Percentiles rank a stretch among this genome's conserved stretches.
Evolutionary conservation across 1,140 invertebrate genomes (phyloP).

Genomic region (Dinoponera quadriceps): DNA sequence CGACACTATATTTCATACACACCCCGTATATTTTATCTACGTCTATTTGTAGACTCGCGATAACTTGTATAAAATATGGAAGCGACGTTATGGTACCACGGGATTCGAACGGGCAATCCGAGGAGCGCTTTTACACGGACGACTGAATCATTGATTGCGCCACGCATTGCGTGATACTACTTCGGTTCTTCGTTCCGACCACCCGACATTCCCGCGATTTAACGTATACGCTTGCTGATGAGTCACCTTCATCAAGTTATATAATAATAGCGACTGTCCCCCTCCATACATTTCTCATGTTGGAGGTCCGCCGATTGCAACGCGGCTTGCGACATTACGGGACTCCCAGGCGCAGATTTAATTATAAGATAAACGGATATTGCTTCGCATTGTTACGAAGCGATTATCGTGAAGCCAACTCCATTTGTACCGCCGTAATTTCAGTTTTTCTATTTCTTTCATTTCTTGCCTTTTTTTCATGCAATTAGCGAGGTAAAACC

Average conservation of each 20-base stretch:
- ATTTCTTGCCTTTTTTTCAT: background rate
- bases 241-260: conserved; percentile 5
- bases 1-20: background rate
- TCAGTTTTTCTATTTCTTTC: background rate
- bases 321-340: background rate
- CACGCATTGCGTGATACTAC: conserved; percentile 28
- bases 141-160: conserved; percentile 23
- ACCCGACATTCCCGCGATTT: background rate
- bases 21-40: background rate
- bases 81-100: background rate
- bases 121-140: background rate
- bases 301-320: background rate
- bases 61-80: background rate
- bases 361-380: conserved; percentile 18
- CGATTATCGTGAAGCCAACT: background rate
- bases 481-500: background rate
- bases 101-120: background rate
- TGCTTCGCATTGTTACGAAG: background rate
- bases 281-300: background rate
- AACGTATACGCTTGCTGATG: conserved; percentile 13
- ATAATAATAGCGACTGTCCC: conserved; percentile 31
- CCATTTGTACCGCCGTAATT: background rate
- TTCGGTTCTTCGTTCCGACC: background rate
- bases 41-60: background rate
- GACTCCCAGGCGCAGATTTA: background rate